Evolutionary conservation across 1,140 invertebrate genomes (phyloP).

Genomic region (Pseudomyrmex flavicornis): DNA sequence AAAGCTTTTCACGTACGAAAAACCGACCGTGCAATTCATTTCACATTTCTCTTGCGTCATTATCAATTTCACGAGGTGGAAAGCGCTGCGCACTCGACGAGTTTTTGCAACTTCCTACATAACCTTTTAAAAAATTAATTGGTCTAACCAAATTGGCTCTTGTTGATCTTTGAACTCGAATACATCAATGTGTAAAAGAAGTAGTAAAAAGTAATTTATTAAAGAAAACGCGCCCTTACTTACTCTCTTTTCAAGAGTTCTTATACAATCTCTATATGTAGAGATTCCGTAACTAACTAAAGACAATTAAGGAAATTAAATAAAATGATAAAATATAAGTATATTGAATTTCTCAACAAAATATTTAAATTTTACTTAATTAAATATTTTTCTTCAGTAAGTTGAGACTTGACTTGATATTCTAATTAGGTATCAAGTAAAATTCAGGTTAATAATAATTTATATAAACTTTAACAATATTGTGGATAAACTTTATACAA

Average conservation of each 20-base stretch:
- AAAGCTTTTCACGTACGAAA: constrained; percentile 21
- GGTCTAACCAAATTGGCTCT: constrained; percentile 6
- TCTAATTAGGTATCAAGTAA: neutral
- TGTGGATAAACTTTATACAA: too few relatives aligned
- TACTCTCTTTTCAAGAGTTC: neutral
- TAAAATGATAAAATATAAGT: too few relatives aligned
- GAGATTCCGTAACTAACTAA: too few relatives aligned
- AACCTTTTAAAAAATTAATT: constrained; percentile 14
- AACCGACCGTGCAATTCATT: constrained; percentile 12
- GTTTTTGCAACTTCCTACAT: constrained; percentile 15
- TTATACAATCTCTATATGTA: too few relatives aligned
- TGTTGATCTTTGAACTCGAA: neutral
- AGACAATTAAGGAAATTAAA: too few relatives aligned
- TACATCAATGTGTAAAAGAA: neutral
- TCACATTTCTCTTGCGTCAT: constrained; percentile 17
- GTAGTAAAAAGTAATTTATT: neutral
- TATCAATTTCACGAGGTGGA: constrained; percentile 34
- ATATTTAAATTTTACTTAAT: neutral
- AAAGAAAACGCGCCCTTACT: neutral
- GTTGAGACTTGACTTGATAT: neutral
- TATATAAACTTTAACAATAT: neutral
- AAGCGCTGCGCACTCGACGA: neutral
- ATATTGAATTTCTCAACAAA: too few relatives aligned
- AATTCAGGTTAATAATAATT: neutral
- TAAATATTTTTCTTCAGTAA: neutral